Evolutionary conservation across 1,140 invertebrate genomes (phyloP).

Genomic region (Drosophila ogumai): DNA sequence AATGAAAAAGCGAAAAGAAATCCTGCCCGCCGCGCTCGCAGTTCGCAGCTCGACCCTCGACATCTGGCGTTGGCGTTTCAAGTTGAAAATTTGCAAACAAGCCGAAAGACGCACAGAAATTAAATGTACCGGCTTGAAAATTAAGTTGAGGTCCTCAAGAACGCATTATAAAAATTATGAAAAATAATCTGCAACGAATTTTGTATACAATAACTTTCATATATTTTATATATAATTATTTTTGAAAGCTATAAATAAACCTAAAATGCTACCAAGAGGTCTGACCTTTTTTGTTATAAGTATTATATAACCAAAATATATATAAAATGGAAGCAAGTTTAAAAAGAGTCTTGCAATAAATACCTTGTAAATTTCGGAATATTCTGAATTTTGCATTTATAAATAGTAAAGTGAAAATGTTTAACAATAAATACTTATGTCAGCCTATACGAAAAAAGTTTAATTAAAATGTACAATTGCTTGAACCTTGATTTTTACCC

Average conservation of each 20-base stretch:
- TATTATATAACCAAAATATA: neutral
- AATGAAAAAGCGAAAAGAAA: constrained; percentile 50
- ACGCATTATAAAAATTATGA: constrained; percentile 7
- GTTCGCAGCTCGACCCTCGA: constrained; percentile 38
- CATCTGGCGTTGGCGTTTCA: constrained; percentile 67
- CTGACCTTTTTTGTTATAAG: neutral
- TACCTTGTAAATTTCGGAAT: neutral
- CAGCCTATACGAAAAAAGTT: neutral
- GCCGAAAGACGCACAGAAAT: constrained; percentile 53
- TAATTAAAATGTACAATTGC: constrained; percentile 2
- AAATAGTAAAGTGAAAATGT: neutral
- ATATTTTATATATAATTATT: neutral
- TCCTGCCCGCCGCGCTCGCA: constrained; percentile 46
- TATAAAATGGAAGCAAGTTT: neutral
- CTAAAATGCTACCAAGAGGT: neutral
- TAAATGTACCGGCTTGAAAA: constrained; percentile 36
- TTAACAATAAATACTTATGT: neutral
- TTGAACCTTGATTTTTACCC: neutral
- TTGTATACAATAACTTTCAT: neutral
- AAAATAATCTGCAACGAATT: neutral
- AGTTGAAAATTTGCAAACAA: constrained; percentile 80
- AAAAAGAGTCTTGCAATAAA: neutral
- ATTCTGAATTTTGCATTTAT: neutral
- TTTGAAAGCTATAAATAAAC: neutral
- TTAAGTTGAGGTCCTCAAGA: constrained; percentile 17